Evolutionary conservation across 2,797 vertebrate species (phyloP).

Genomic region (Microctenopoma steveboyesi): DNA sequence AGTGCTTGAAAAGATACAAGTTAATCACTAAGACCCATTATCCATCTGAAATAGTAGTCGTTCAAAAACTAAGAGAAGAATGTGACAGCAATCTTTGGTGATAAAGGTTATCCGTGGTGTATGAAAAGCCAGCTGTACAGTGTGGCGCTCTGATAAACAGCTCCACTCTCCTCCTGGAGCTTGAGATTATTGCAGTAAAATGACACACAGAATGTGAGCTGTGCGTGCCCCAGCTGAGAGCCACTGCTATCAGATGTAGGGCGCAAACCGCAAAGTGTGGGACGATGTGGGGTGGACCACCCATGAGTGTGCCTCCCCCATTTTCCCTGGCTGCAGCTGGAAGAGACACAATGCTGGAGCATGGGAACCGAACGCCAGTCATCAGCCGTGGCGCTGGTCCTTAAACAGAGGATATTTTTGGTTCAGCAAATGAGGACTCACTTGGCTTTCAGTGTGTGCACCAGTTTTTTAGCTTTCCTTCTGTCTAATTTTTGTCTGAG

Average conservation of each 20-base stretch:
- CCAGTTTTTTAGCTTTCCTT: slow-evolving; percentile 30
- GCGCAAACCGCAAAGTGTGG: slow-evolving; percentile 82
- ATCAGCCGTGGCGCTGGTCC: slow-evolving; percentile 49
- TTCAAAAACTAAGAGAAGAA: slow-evolving; percentile 31
- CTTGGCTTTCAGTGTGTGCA: slow-evolving; percentile 36
- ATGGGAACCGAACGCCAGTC: slow-evolving; percentile 76
- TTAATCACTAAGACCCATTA: slow-evolving; percentile 54
- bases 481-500: slow-evolving; percentile 35
- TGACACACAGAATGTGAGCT: slow-evolving; percentile 67
- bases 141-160: slow-evolving; percentile 60
- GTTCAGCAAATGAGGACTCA: slow-evolving; percentile 56
- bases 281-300: slow-evolving; percentile 83
- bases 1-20: slow-evolving; percentile 63
- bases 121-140: slow-evolving; percentile 44
- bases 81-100: slow-evolving; percentile 33
- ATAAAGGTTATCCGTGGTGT: slow-evolving; percentile 3
- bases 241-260: slow-evolving; percentile 82
- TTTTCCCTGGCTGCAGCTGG: slow-evolving; percentile 75
- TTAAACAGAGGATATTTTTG: slow-evolving; percentile 60
- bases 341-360: slow-evolving; percentile 74
- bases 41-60: slow-evolving; percentile 34
- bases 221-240: slow-evolving; percentile 77
- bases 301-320: slow-evolving; percentile 69
- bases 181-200: slow-evolving; percentile 65
- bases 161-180: slow-evolving; percentile 58